Percentiles rank a stretch among this genome's conserved stretches.
These are phyloP conservation scores for Drosophila nannoptera DNA, from an alignment of 1,140 invertebrate genomes.

Conservation along the genomic window DNA sequence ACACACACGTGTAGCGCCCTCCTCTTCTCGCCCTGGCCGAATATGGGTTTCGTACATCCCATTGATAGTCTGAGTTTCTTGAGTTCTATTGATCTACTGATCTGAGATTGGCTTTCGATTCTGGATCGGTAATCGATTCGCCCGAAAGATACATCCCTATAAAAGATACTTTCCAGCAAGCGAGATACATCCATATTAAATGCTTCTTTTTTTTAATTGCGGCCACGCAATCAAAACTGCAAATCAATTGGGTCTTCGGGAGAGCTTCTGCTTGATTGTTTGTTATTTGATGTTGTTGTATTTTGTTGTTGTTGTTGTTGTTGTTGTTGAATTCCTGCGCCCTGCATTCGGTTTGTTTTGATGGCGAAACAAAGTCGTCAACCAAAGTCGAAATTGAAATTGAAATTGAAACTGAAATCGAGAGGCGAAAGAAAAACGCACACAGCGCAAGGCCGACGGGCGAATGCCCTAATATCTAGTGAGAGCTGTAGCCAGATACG, in stretches of 20 bases:
- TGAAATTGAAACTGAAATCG: neutral
- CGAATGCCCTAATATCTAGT: neutral
- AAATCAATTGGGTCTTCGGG: slow-evolving; percentile 59
- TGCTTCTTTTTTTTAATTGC: slow-evolving; percentile 44
- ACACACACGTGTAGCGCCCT: neutral
- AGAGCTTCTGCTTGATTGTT: slow-evolving; percentile 5
- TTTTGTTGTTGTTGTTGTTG: slow-evolving; percentile 1
- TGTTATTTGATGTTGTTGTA: slow-evolving; percentile 7
- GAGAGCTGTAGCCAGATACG: too few relatives aligned
- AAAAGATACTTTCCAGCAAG: too few relatives aligned
- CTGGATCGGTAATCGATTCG: neutral
- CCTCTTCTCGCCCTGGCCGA: neutral
- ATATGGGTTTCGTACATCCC: neutral
- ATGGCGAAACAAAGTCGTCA: slow-evolving; percentile 35
- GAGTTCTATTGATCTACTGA: too few relatives aligned
- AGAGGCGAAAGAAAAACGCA: neutral
- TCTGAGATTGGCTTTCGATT: too few relatives aligned
- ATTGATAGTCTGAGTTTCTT: neutral
- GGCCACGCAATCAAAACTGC: slow-evolving; percentile 59
- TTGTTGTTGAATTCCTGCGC: slow-evolving; percentile 6
- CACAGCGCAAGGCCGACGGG: neutral
- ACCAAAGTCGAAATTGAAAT: neutral
- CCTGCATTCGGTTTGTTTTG: slow-evolving; percentile 30
- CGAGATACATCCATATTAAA: slow-evolving; percentile 13
- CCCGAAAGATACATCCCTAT: neutral